Percentiles rank a stretch among this genome's conserved stretches.
Evolutionary conservation across 2,797 vertebrate genomes (phyloP).

Genomic region (Gambusia yucatana): DNA sequence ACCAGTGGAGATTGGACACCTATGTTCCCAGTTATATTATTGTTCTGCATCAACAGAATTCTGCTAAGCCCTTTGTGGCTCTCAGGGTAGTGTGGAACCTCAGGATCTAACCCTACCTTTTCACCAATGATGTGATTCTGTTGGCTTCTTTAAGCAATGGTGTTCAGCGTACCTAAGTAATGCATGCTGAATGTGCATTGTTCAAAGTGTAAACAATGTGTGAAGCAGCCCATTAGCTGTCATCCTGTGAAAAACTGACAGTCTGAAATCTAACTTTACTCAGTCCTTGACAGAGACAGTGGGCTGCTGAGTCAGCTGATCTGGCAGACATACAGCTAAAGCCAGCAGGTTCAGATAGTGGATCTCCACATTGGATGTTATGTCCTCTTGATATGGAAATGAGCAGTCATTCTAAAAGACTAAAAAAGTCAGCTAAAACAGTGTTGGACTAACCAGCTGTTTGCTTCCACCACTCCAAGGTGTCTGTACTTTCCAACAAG

Average conservation of each 20-base stretch:
- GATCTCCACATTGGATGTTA: background rate
- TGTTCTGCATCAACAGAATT: background rate
- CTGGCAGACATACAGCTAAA: background rate
- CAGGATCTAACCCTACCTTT: background rate
- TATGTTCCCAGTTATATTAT: background rate
- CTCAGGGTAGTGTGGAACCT: background rate
- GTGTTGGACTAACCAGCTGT: background rate
- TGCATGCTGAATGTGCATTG: background rate
- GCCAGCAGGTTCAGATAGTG: background rate
- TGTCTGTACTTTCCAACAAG: background rate
- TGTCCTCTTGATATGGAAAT: background rate
- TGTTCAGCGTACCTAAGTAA: background rate
- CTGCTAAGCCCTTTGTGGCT: too few relatives aligned
- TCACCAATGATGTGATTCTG: background rate
- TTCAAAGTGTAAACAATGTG: background rate
- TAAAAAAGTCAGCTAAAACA: background rate
- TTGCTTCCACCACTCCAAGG: background rate
- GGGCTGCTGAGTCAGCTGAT: background rate
- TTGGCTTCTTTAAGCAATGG: background rate
- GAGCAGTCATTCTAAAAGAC: background rate
- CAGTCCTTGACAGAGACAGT: background rate
- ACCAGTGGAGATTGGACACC: too few relatives aligned
- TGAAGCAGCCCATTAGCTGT: background rate
- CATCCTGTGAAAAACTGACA: background rate
- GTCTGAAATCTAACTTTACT: background rate